Percentiles rank a stretch among this genome's conserved stretches.
Conservation (phyloP, 2,113 vertebrate species). For the Elachura formosa region DNA sequence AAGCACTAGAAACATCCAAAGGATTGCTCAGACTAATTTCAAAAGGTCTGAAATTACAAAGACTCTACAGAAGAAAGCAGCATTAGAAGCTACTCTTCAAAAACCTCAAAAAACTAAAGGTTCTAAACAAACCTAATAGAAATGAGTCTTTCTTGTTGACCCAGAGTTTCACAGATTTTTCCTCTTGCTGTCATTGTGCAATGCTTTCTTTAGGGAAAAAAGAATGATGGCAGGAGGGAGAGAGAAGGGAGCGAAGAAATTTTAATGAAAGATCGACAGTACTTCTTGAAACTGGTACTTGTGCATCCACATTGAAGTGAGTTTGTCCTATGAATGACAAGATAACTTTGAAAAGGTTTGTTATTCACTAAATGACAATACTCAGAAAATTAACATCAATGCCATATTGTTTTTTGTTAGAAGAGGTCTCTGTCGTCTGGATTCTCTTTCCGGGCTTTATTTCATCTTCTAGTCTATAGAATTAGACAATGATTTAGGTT, state of each 20-base stretch:
- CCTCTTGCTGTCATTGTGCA: not conserved
- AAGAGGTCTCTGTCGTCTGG: not conserved
- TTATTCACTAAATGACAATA: not conserved
- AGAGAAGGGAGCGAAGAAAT: fast-evolving
- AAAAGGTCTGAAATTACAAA: not conserved
- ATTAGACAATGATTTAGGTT: not conserved
- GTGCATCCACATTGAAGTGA: not conserved
- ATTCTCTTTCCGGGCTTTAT: not conserved
- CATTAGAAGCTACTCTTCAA: not conserved
- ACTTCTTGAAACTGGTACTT: constrained; percentile 14
- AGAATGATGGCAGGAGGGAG: not conserved
- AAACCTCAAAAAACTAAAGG: not conserved
- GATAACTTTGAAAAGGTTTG: not conserved
- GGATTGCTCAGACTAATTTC: not conserved
- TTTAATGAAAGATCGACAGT: not conserved
- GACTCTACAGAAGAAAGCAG: not conserved
- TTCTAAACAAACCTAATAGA: not conserved
- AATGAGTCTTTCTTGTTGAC: not conserved
- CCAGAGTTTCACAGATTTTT: not conserved
- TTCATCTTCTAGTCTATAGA: not conserved
- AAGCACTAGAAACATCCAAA: not conserved
- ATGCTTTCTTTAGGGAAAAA: not conserved
- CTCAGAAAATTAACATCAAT: not conserved
- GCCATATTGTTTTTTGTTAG: not conserved
- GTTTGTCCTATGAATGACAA: not conserved